phyloP scores from a whole-genome alignment of 2,888 invertebrate species.

The Drosophila neotestacea region DNA sequence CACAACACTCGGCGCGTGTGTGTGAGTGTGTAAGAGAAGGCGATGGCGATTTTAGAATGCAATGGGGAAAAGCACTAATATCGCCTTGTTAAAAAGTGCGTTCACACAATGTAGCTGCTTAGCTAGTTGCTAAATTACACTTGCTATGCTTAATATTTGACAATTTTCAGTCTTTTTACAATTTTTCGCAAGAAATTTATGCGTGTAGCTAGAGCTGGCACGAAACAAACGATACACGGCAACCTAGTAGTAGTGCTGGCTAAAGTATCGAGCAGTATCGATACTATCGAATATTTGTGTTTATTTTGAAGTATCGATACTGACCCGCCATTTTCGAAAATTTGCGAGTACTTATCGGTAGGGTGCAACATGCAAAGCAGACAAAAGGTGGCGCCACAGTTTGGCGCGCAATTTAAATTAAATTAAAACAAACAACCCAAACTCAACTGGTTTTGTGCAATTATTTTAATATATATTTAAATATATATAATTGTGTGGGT shows the following conservation, averaged over 20 bases:
- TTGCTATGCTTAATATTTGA: constrained; percentile 20
- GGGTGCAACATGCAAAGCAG: too few species aligned
- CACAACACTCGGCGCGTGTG: constrained; percentile 38
- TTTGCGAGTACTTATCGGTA: too few species aligned
- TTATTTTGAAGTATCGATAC: too few species aligned
- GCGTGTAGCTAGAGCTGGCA: constrained; percentile 62
- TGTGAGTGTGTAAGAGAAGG: constrained; percentile 29
- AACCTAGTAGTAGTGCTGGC: constrained; percentile 5
- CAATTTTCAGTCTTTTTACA: constrained; percentile 32
- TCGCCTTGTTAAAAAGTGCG: constrained; percentile 9
- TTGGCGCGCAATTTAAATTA: neutral
- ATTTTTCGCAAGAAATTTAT: constrained; percentile 63
- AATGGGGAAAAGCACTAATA: constrained; percentile 23
- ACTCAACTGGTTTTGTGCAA: too few species aligned
- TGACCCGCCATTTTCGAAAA: too few species aligned
- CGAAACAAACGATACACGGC: constrained; percentile 48
- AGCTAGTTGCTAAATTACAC: constrained; percentile 16
- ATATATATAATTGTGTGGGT: too few species aligned
- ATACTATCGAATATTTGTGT: neutral
- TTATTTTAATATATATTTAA: too few species aligned
- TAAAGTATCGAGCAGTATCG: constrained; percentile 18
- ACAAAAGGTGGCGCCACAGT: too few species aligned
- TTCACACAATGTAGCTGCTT: constrained; percentile 20
- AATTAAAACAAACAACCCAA: too few species aligned
- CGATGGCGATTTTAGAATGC: constrained; percentile 32